phyloP scores from a whole-genome alignment of 2,797 vertebrate species.

The Percopsis omiscomaycus region DNA sequence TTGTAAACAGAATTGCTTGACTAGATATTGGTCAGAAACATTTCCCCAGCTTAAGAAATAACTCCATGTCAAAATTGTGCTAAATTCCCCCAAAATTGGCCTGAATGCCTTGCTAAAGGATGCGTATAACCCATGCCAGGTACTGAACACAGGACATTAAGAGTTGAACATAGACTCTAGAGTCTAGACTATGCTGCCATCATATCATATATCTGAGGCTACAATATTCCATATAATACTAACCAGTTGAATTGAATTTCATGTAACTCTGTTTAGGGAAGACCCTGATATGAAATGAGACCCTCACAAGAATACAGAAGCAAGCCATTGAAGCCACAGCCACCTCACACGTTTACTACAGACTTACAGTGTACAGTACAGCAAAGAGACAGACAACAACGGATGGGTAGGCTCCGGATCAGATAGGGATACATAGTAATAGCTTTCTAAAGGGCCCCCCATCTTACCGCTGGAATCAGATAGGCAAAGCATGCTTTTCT shows the following conservation, averaged over 20 bases:
- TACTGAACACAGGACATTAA: too few species aligned
- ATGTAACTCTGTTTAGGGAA: slow-evolving; percentile 35
- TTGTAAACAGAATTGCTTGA: too few species aligned
- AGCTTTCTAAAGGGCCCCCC: slow-evolving; percentile 55
- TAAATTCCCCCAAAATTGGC: too few species aligned
- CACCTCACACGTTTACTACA: slow-evolving; percentile 73
- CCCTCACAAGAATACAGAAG: slow-evolving; percentile 67
- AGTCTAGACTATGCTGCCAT: too few species aligned
- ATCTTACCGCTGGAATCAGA: slow-evolving; percentile 77
- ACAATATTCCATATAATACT: neutral
- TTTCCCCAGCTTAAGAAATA: too few species aligned
- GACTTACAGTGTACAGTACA: slow-evolving; percentile 75
- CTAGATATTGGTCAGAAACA: too few species aligned
- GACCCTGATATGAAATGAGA: slow-evolving; percentile 54
- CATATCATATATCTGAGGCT: slow-evolving; percentile 6
- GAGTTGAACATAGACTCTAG: too few species aligned
- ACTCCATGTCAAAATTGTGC: too few species aligned
- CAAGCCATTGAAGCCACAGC: slow-evolving; percentile 77
- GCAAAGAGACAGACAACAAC: slow-evolving; percentile 68
- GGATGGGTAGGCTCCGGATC: slow-evolving; percentile 68
- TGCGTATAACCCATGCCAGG: too few species aligned
- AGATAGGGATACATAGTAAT: slow-evolving; percentile 69
- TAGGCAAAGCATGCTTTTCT: slow-evolving; percentile 76
- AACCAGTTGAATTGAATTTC: slow-evolving; percentile 32
- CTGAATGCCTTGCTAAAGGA: too few species aligned